A percentile compares a stretch with the other conserved stretches of the same genome.
Conservation (phyloP, 2,888 invertebrate species). For the Dione juno region DNA sequence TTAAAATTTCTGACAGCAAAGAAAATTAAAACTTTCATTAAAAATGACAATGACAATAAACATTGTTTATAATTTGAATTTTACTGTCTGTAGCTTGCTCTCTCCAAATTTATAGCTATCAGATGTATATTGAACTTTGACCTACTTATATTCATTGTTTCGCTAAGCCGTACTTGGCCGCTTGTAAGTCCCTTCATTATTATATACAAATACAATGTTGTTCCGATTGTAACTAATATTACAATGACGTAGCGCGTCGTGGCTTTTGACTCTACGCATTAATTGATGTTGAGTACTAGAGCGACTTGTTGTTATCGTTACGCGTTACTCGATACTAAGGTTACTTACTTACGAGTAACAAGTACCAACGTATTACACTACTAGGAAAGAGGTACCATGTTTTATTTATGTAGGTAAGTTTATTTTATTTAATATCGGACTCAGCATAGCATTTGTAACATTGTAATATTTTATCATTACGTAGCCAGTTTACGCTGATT, state of each 20-base stretch:
- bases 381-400: no score
- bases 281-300: conserved; percentile 1
- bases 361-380: no score
- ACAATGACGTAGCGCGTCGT: background rate
- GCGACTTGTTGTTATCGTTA: background rate
- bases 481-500: background rate
- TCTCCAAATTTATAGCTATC: background rate
- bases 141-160: background rate
- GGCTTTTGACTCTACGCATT: conserved; percentile 2
- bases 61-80: no score
- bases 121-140: background rate
- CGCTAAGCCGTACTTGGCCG: background rate
- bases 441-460: background rate
- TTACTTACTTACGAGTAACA: no score
- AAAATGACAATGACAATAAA: no score
- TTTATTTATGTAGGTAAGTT: no score
- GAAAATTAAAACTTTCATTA: no score
- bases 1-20: no score
- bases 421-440: no score
- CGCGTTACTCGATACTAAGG: no score
- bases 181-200: background rate
- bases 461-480: background rate
- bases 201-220: background rate
- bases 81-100: no score
- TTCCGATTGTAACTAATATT: background rate